Percentiles rank a stretch among this genome's conserved stretches.
These are phyloP conservation scores for Stegodyphus dumicola DNA, from an alignment of 1,140 invertebrate genomes.

Conservation along the genomic window DNA sequence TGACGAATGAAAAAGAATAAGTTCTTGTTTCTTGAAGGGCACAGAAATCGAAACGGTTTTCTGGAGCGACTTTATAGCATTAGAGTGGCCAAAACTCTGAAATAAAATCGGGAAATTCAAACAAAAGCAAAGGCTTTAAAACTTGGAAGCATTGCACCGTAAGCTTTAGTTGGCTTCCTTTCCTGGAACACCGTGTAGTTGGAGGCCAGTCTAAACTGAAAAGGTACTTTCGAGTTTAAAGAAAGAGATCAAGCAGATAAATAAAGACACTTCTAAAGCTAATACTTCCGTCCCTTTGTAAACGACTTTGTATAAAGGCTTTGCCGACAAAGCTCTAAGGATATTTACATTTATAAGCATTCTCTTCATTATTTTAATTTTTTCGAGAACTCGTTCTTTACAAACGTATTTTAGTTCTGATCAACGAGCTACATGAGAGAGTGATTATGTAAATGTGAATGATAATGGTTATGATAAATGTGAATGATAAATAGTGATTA, in stretches of 20 bases:
- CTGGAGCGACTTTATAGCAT: constrained; percentile 42
- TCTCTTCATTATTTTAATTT: no score
- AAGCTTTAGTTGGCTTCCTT: constrained; percentile 33
- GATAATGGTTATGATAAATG: no score
- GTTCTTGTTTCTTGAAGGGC: constrained; percentile 29
- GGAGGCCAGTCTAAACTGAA: not conserved
- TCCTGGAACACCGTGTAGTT: not conserved
- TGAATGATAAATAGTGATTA: no score
- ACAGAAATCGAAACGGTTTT: constrained; percentile 48
- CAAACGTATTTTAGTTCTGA: no score
- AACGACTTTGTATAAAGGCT: constrained; percentile 9
- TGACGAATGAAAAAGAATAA: constrained; percentile 51
- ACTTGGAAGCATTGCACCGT: constrained; percentile 21
- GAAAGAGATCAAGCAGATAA: constrained; percentile 17
- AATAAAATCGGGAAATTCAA: constrained; percentile 42
- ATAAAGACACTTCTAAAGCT: constrained; percentile 35
- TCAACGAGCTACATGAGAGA: no score
- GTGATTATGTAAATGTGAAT: no score
- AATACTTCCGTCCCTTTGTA: constrained; percentile 17
- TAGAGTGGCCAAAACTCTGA: constrained; percentile 43
- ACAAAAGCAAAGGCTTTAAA: constrained; percentile 40
- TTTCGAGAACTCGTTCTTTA: no score
- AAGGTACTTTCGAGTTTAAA: constrained; percentile 29
- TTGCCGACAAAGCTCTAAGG: constrained; percentile 3
- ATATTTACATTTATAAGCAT: not conserved